Conservation (phyloP, 2,113 vertebrate genomes). For the Pan paniscus region DNA sequence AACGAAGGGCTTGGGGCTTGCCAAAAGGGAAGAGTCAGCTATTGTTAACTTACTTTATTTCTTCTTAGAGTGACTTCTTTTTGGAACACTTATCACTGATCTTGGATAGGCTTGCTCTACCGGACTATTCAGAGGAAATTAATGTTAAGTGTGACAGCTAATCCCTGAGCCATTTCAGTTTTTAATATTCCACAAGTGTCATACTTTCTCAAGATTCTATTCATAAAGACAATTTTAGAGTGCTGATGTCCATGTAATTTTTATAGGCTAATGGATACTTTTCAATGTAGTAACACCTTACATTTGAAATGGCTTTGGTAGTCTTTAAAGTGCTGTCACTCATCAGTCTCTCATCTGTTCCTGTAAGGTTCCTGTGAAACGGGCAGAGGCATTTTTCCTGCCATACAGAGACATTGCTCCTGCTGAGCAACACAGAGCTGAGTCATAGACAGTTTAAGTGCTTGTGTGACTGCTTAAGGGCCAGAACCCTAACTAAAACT, state of each 20-base stretch:
- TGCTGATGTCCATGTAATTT: slow-evolving; percentile 27
- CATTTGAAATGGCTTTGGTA: neutral
- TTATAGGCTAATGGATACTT: slow-evolving; percentile 75
- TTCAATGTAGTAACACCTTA: slow-evolving; percentile 64
- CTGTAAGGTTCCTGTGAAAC: neutral
- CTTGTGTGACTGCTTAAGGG: neutral
- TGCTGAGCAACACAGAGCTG: neutral
- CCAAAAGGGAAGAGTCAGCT: neutral
- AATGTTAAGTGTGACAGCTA: slow-evolving; percentile 59
- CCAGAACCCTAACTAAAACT: neutral
- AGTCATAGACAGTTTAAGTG: neutral
- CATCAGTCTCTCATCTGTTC: neutral
- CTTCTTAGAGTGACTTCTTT: slow-evolving; percentile 36
- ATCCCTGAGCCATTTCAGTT: slow-evolving; percentile 59
- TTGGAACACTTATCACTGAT: slow-evolving; percentile 37
- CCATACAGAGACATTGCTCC: no score
- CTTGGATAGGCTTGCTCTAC: slow-evolving; percentile 53
- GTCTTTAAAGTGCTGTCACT: slow-evolving; percentile 26
- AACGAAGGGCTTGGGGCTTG: slow-evolving; percentile 41
- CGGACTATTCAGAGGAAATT: slow-evolving; percentile 69
- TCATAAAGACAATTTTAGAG: slow-evolving; percentile 68
- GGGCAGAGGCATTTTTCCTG: neutral
- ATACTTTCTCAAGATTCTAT: slow-evolving; percentile 61
- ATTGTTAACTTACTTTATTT: slow-evolving; percentile 37
- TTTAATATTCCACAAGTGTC: slow-evolving; percentile 71